Conservation (phyloP, 2,888 invertebrate species). For the Camponotus fellah region DNA sequence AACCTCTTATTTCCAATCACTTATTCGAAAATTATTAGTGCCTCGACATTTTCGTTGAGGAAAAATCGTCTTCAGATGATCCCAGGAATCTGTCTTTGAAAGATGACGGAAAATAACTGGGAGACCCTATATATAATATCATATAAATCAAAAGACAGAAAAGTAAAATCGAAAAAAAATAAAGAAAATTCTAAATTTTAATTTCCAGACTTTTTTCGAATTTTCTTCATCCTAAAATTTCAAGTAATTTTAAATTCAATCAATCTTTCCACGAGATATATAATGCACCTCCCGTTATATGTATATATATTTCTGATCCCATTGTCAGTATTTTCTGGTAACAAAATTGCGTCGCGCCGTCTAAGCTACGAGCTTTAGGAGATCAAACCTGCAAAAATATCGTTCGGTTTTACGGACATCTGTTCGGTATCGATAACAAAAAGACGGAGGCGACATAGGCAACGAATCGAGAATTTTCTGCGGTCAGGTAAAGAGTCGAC, state of each 20-base stretch:
- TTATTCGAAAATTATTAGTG: too few relatives aligned
- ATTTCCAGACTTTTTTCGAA: not conserved
- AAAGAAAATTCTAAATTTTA: not conserved
- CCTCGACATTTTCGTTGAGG: too few relatives aligned
- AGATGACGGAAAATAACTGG: too few relatives aligned
- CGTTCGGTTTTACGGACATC: slow-evolving; percentile 2
- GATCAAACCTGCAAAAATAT: slow-evolving; percentile 41
- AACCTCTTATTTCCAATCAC: too few relatives aligned
- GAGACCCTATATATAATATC: not conserved
- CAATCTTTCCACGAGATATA: not conserved
- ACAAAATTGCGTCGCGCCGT: not conserved
- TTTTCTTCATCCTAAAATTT: not conserved
- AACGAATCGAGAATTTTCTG: slow-evolving; percentile 32
- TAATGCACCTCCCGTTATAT: not conserved
- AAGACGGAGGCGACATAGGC: slow-evolving; percentile 16
- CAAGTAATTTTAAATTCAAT: not conserved
- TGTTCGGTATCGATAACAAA: slow-evolving; percentile 34
- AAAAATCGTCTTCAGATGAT: too few relatives aligned
- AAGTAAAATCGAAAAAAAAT: not conserved
- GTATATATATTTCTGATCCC: not conserved
- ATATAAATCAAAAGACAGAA: too few relatives aligned
- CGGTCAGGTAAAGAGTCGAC: slow-evolving; percentile 43
- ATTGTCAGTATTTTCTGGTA: not conserved
- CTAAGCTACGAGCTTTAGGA: slow-evolving; percentile 10
- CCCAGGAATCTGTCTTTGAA: too few relatives aligned